A percentile compares a stretch with the other conserved stretches of the same genome.
These are phyloP conservation scores for Drosophila macrospina DNA, from an alignment of 2,888 invertebrate genomes.

Conservation along the genomic window DNA sequence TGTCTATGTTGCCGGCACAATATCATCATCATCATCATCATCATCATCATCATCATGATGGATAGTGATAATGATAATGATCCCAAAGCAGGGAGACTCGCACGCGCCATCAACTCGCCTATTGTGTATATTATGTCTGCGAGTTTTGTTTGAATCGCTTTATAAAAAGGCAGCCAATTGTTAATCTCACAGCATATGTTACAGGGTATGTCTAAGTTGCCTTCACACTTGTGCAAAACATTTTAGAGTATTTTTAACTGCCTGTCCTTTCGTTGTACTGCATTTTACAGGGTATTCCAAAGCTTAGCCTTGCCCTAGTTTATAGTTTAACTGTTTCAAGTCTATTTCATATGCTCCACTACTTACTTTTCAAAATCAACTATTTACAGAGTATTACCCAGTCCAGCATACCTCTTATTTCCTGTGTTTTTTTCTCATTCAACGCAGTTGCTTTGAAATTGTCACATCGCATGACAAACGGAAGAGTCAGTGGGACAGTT, in stretches of 20 bases:
- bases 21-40: constrained; percentile 16
- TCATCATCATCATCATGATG: constrained; percentile 27
- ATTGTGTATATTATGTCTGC: constrained; percentile 31
- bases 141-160: constrained; percentile 35
- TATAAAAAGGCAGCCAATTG: constrained; percentile 17
- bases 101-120: constrained; percentile 59
- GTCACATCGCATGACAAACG: constrained; percentile 51
- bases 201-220: not conserved
- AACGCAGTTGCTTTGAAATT: constrained; percentile 36
- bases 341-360: not conserved
- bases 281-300: not conserved
- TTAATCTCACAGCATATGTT: not conserved
- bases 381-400: constrained; percentile 5
- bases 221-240: not conserved
- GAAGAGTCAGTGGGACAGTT: constrained; percentile 45
- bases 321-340: not conserved
- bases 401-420: not conserved
- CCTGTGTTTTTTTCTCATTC: not conserved
- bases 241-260: not conserved
- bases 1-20: constrained; percentile 56
- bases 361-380: not conserved
- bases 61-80: constrained; percentile 30
- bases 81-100: constrained; percentile 23
- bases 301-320: not conserved
- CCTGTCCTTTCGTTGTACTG: not conserved